These are phyloP conservation scores for Gymnarchus niloticus DNA, from an alignment of 2,113 vertebrate genomes.

Conservation along the genomic window DNA sequence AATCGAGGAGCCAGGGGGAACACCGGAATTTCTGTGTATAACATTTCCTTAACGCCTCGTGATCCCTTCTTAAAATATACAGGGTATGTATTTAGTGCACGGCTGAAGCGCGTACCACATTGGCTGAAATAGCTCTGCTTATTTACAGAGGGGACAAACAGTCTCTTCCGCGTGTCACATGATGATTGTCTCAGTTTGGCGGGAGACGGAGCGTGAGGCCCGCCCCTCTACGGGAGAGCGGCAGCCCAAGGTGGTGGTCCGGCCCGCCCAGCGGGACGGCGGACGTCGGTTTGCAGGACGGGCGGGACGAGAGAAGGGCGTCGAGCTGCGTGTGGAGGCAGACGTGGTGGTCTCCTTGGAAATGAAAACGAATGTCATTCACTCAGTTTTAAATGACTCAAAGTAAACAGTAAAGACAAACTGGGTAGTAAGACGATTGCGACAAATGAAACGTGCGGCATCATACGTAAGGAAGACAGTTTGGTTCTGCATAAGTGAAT, in stretches of 20 bases:
- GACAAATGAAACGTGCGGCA: background rate
- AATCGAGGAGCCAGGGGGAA: slow-evolving; percentile 67
- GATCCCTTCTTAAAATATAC: slow-evolving; percentile 30
- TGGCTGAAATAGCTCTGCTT: slow-evolving; percentile 30
- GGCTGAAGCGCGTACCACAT: slow-evolving; percentile 32
- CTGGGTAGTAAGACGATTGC: background rate
- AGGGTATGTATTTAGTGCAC: slow-evolving; percentile 23
- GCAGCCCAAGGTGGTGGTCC: slow-evolving; percentile 51
- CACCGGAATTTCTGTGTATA: slow-evolving; percentile 72
- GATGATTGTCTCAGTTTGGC: slow-evolving; percentile 65
- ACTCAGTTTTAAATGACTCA: background rate
- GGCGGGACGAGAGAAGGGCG: slow-evolving; percentile 83
- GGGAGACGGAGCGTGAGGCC: slow-evolving; percentile 53
- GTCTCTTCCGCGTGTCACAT: slow-evolving; percentile 54
- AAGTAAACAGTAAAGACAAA: background rate
- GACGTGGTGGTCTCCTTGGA: slow-evolving; percentile 45
- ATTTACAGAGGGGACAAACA: slow-evolving; percentile 46
- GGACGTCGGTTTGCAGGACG: slow-evolving; percentile 85
- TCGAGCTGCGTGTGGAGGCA: slow-evolving; percentile 52
- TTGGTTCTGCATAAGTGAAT: background rate
- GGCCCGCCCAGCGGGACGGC: slow-evolving; percentile 86
- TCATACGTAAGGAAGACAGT: background rate
- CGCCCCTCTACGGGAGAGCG: slow-evolving; percentile 54
- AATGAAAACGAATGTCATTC: background rate
- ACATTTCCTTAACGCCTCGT: slow-evolving; percentile 22